phyloP scores from a whole-genome alignment of 2,888 invertebrate genomes.

The Melieria crassipennis region DNA sequence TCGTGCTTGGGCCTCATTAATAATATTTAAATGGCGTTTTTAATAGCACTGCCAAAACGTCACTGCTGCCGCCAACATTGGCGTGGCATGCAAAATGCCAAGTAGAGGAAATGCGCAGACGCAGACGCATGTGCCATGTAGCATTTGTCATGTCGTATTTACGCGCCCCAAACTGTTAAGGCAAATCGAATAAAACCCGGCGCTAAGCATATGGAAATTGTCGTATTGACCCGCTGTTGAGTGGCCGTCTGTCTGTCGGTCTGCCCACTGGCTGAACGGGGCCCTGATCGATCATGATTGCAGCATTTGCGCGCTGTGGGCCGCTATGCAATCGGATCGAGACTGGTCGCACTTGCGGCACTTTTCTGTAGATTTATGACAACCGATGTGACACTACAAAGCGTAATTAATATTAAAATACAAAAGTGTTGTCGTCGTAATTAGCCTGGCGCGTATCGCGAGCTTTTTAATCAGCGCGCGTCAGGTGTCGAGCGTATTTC shows the following conservation, averaged over 20 bases:
- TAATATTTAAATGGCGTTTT: slow-evolving; percentile 12
- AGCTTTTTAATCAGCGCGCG: too few relatives aligned
- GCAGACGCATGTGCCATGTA: neutral
- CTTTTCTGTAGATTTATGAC: neutral
- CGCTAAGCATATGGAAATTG: slow-evolving; percentile 7
- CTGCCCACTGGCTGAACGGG: neutral
- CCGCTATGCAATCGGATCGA: neutral
- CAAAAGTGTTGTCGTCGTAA: slow-evolving; percentile 25
- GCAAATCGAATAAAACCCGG: neutral
- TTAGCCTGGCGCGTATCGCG: neutral
- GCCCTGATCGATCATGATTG: neutral
- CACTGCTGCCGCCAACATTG: neutral
- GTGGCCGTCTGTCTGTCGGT: neutral
- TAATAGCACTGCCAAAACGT: slow-evolving; percentile 16
- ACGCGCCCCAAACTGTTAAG: neutral
- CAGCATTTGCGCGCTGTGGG: too few relatives aligned
- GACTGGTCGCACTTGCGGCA: neutral
- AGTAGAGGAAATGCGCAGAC: slow-evolving; percentile 6
- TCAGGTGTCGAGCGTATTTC: too few relatives aligned
- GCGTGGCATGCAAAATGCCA: slow-evolving; percentile 3
- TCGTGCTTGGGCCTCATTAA: slow-evolving; percentile 25
- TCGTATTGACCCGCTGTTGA: neutral
- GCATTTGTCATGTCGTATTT: slow-evolving; percentile 12
- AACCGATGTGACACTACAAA: too few relatives aligned
- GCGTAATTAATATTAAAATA: slow-evolving; percentile 17